These are phyloP conservation scores for Myotis findleyi DNA, from an alignment of 2,797 vertebrate genomes.

Conservation along the genomic window DNA sequence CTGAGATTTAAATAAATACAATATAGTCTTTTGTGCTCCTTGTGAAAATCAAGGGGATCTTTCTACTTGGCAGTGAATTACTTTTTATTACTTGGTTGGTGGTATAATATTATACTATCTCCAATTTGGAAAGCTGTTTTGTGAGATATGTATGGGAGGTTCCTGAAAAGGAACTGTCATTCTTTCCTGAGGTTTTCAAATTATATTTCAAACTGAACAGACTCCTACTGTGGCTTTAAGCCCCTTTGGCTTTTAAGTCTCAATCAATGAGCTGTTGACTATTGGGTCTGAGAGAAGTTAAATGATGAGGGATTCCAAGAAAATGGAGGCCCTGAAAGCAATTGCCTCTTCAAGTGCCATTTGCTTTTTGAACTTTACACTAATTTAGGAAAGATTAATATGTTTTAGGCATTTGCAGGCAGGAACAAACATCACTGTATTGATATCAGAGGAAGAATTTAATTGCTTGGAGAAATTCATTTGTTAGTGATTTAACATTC, in stretches of 20 bases:
- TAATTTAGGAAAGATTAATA: conserved; percentile 27
- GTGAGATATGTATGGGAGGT: not conserved
- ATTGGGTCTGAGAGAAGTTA: not conserved
- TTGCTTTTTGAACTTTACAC: conserved; percentile 41
- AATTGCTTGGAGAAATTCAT: conserved; percentile 50
- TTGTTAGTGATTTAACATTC: not conserved
- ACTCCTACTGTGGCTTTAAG: not conserved
- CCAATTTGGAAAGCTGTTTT: conserved; percentile 41
- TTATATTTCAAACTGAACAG: conserved; percentile 32
- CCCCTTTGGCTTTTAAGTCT: conserved; percentile 41
- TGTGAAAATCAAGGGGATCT: conserved; percentile 50
- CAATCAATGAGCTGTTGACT: not conserved
- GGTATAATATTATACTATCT: conserved; percentile 62
- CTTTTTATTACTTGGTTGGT: conserved; percentile 64
- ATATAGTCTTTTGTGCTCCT: not conserved
- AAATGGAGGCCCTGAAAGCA: not conserved
- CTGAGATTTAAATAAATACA: conserved; percentile 53
- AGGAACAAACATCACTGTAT: not conserved
- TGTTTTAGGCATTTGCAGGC: not conserved
- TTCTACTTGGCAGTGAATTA: conserved; percentile 18
- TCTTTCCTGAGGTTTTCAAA: conserved; percentile 40
- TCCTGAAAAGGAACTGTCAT: not conserved
- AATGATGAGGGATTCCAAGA: not conserved
- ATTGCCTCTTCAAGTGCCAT: not conserved
- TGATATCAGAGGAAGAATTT: not conserved